Conservation (phyloP, 2,888 invertebrate genomes). For the Elegia similella region DNA sequence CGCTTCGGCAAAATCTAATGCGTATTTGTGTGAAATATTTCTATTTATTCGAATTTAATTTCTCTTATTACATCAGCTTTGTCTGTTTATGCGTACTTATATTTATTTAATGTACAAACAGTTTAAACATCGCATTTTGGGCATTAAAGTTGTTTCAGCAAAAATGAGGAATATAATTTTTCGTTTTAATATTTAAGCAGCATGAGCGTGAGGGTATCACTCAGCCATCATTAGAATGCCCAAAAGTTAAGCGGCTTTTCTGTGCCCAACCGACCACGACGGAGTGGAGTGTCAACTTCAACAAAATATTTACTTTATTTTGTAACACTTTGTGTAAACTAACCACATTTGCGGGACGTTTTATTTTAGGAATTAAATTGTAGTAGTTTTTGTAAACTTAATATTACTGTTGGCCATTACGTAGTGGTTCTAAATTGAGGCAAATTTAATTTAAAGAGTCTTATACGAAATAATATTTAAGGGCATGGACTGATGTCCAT, state of each 20-base stretch:
- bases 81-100: too few relatives aligned
- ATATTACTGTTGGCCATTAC: too few relatives aligned
- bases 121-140: too few relatives aligned
- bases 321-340: background rate
- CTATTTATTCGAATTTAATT: background rate
- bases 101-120: too few relatives aligned
- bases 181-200: constrained; percentile 9
- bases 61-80: background rate
- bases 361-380: background rate
- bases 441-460: too few relatives aligned
- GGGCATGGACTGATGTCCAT: too few relatives aligned
- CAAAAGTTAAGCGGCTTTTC: constrained; percentile 14
- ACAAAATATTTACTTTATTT: constrained; percentile 5
- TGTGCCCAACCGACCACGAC: constrained; percentile 2
- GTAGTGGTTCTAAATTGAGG: too few relatives aligned
- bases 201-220: constrained; percentile 25
- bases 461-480: too few relatives aligned
- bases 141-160: background rate
- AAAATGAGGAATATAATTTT: background rate
- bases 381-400: background rate
- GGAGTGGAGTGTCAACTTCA: constrained; percentile 7
- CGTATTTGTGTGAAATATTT: background rate
- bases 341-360: background rate
- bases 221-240: constrained; percentile 12
- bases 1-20: constrained; percentile 1